Base-by-base conservation (phyloP, 2,888 invertebrate species). In the Ametastegia equiseti region DNA sequence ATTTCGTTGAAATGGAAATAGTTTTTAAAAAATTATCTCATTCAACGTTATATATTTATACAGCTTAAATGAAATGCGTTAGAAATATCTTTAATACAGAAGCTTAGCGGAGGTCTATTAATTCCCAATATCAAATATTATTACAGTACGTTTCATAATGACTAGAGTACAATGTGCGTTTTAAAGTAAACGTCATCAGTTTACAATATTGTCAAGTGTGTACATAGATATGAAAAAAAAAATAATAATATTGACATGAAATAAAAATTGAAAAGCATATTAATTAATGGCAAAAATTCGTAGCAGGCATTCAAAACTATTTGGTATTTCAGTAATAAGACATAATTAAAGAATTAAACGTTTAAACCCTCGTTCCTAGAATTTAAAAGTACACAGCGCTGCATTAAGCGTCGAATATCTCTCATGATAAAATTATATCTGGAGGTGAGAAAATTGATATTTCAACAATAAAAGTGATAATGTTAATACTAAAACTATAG, bases 91-190 rank as follows among this genome's bases (percentile, higher is more conserved):
- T 15, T 54, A 19, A 15, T 9, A 67, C 23, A 75, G 47, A 75
- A 57, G 75, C 75, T 57, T 57, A 54, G 57, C 47, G 47, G 27
- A 30, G n/a, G n/a, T n/a, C 27, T 42, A 47, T 71, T 54, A 36
- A 54, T 36, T 75, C 45, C 54, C 75, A 75, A 75, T 75, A 75
- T 75, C 75, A 75, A 54, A 75, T 75, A 75, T 75, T 81, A 82
- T 73, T 83, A 83, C 80, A 81, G 81, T 81, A 67, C 63, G 54
- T 65, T 45, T 80, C 42, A 83, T 81, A 83, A 84, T 86, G 86
- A 86, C 86, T 88, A 88, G 84, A 86, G 84, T 86, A 86, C 80
- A 82, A 83, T 85, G 85, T 85, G 87, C 82, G 85, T 83, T 78
- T 42, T 63, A 45, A 39, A 60, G 78, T 78, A 78, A 78, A 60